These are phyloP conservation scores for Rhipidura dahli DNA, from an alignment of 2,113 vertebrate species.

Conservation along the genomic window DNA sequence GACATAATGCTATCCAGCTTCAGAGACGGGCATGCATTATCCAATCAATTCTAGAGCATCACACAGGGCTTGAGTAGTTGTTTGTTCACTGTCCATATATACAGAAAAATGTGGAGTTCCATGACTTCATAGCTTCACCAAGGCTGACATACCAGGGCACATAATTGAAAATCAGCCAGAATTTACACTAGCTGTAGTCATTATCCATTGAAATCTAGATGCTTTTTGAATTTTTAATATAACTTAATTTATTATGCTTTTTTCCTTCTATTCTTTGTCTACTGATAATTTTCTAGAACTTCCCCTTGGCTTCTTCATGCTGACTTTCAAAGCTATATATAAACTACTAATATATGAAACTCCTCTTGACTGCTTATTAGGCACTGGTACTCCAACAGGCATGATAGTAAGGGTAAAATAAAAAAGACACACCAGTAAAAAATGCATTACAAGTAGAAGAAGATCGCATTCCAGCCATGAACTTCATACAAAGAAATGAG, in stretches of 20 bases:
- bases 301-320: neutral
- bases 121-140: neutral
- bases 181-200: neutral
- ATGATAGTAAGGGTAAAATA: neutral
- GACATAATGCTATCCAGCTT: neutral
- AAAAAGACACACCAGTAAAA: neutral
- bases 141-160: accelerated
- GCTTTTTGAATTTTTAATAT: neutral
- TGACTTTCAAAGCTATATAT: neutral
- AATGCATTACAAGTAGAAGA: neutral
- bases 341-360: neutral
- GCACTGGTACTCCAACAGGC: neutral
- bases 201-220: neutral
- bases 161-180: neutral
- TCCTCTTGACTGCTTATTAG: neutral
- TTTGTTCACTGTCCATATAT: neutral
- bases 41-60: neutral
- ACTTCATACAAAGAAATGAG: neutral
- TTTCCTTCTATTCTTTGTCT: neutral
- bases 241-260: neutral
- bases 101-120: neutral
- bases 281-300: neutral
- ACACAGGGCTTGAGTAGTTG: neutral
- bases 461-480: neutral
- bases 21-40: neutral